Percentiles rank a stretch among this genome's conserved stretches.
Evolutionary conservation across 1,140 invertebrate species (phyloP).

Genomic region (Cheumatopsyche charites): DNA sequence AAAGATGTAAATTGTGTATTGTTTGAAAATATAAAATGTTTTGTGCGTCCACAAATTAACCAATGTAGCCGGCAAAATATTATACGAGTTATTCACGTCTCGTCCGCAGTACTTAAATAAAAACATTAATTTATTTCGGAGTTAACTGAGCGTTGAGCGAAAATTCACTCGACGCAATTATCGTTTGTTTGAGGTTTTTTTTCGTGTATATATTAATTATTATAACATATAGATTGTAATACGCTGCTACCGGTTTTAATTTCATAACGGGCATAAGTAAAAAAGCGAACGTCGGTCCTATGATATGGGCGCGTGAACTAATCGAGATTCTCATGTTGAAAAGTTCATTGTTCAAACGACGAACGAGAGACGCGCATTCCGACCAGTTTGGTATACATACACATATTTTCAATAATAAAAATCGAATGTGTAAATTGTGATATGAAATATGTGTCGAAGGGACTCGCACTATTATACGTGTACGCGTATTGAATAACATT

Average conservation of each 20-base stretch:
- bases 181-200: conserved; percentile 18
- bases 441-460: no score
- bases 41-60: no score
- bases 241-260: conserved; percentile 13
- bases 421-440: no score
- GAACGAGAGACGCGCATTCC: no score
- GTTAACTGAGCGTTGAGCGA: neutral
- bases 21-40: no score
- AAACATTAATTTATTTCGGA: conserved; percentile 3
- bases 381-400: no score
- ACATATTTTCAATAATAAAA: no score
- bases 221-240: conserved; percentile 8
- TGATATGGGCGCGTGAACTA: conserved; percentile 11
- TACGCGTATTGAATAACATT: conserved; percentile 8
- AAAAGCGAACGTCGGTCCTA: conserved; percentile 12
- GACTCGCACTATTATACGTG: neutral
- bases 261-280: conserved; percentile 5
- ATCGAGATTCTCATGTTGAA: conserved; percentile 4
- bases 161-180: conserved; percentile 7
- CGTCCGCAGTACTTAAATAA: neutral
- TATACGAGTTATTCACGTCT: no score
- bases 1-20: no score
- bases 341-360: conserved; percentile 3
- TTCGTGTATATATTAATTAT: conserved; percentile 17
- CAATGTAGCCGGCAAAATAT: no score